Percentiles rank a stretch among this genome's conserved stretches.
Conservation (phyloP, 2,797 vertebrate species). For the Sebastes goodei region DNA sequence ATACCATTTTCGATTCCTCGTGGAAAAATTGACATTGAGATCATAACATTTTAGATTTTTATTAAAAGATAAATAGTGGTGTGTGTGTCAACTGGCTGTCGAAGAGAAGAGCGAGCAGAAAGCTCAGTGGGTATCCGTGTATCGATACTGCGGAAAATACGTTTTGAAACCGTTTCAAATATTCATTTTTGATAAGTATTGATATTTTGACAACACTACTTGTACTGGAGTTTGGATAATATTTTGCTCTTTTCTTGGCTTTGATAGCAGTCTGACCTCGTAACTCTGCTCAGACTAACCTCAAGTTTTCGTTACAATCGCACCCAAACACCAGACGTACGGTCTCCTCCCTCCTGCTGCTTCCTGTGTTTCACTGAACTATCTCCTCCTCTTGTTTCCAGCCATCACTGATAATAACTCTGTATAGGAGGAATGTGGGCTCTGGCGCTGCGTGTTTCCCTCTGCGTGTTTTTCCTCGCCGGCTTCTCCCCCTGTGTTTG, state of each 20-base stretch:
- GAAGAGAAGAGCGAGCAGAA: accelerated
- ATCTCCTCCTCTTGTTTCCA: conserved; percentile 27
- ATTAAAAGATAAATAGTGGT: too few species aligned
- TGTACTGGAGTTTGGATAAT: not conserved
- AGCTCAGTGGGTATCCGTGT: too few species aligned
- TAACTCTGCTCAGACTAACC: not conserved
- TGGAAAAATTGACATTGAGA: too few species aligned
- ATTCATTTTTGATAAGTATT: too few species aligned
- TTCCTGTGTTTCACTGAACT: conserved; percentile 23
- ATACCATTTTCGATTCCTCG: too few species aligned
- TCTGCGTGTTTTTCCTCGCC: conserved; percentile 16
- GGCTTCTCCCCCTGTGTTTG: conserved; percentile 34
- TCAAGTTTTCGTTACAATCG: not conserved
- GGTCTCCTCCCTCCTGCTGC: not conserved
- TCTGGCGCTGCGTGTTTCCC: conserved; percentile 23
- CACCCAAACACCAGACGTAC: not conserved
- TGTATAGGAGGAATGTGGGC: conserved; percentile 30
- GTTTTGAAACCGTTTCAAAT: too few species aligned
- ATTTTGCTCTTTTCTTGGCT: not conserved
- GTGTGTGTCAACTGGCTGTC: too few species aligned
- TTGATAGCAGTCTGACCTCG: not conserved
- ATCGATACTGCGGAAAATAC: too few species aligned
- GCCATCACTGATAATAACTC: conserved; percentile 18
- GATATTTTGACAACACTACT: too few species aligned
- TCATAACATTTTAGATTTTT: too few species aligned